A percentile compares a stretch with the other conserved stretches of the same genome.
phyloP scores from a whole-genome alignment of 2,888 invertebrate genomes.

The Carpatolechia fugitivella region DNA sequence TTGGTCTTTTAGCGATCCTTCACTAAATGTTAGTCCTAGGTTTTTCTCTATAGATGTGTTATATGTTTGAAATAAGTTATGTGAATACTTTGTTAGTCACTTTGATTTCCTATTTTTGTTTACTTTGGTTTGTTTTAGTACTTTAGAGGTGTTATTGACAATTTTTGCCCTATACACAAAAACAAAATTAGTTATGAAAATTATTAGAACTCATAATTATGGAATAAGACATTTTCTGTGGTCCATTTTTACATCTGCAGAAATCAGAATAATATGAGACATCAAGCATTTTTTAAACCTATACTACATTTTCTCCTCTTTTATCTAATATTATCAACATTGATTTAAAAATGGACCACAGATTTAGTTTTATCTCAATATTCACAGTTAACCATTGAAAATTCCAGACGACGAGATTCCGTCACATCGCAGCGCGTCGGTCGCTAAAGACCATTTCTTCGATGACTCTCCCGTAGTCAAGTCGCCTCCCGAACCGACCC shows the following conservation, averaged over 20 bases:
- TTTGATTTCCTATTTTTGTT: background rate
- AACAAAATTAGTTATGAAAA: background rate
- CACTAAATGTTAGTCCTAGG: slow-evolving; percentile 24
- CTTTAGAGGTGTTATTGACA: background rate
- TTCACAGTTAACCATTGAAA: background rate
- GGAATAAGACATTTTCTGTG: background rate
- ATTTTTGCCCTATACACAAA: background rate
- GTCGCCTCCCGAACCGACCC: slow-evolving; percentile 94
- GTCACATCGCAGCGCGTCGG: slow-evolving; percentile 72
- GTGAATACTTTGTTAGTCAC: background rate
- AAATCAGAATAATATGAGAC: no score
- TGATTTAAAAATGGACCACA: background rate
- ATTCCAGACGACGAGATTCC: slow-evolving; percentile 70
- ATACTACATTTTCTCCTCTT: no score
- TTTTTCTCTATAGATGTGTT: slow-evolving; percentile 11
- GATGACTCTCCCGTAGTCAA: slow-evolving; percentile 86
- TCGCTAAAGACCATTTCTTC: slow-evolving; percentile 74
- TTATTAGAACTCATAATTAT: background rate
- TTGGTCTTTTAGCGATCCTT: slow-evolving; percentile 22
- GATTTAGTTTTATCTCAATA: background rate
- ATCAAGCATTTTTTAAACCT: no score
- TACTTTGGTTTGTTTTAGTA: background rate
- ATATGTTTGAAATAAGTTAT: background rate
- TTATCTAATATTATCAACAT: no score
- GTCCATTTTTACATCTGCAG: background rate